Base-by-base conservation (phyloP, 2,888 invertebrate genomes). In the Cantharis flavilabris region DNA sequence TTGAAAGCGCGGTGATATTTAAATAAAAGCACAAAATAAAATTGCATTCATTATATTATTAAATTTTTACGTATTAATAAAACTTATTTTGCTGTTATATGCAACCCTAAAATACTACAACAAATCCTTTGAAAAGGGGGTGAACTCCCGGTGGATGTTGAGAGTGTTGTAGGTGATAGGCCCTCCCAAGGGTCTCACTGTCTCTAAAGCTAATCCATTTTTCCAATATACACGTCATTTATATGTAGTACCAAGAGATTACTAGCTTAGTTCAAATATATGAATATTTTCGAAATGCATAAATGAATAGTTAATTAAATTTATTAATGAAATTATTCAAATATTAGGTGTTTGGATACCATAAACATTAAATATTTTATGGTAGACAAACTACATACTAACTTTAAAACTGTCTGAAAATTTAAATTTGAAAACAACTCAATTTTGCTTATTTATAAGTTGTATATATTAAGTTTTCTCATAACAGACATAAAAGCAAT, bases 191-290 rank as follows among this genome's bases (percentile, higher is more conserved):
- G 85, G 87, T 79, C 80, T 82, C 81, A 84, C 85, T 84, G 81
- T 84, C 83, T 83, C 83, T 82, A 82, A 83, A 85, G 84, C 85
- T 86, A 87, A 87, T 87, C 87, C 87, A 86, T 87, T 87, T 87
- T 87, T 87, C 86, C 87, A 87, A 87, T 87, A 86, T 86, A 86
- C 86, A 86, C 86, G 87, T 87, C 87, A 87, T 87, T 87, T 86
- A 86, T 85, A 85, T 85, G 84, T 84, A 86, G 82, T 84, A 84
- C 83, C 83, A 81, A 80, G 86, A 85, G 85, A 85, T 85, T 85
- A 84, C 82, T 77, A 81, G 78, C 81, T 81, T 81, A 81, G 80
- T 77, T 76, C 80, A 80, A 81, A 82, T 82, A 80, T 83, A 82
- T 82, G 83, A 83, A 84, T 83, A 82, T 67, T 67, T 67, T 23